Evolutionary conservation across 2,797 vertebrate genomes (phyloP).

Genomic region (Paramormyrops hopkinsi): DNA sequence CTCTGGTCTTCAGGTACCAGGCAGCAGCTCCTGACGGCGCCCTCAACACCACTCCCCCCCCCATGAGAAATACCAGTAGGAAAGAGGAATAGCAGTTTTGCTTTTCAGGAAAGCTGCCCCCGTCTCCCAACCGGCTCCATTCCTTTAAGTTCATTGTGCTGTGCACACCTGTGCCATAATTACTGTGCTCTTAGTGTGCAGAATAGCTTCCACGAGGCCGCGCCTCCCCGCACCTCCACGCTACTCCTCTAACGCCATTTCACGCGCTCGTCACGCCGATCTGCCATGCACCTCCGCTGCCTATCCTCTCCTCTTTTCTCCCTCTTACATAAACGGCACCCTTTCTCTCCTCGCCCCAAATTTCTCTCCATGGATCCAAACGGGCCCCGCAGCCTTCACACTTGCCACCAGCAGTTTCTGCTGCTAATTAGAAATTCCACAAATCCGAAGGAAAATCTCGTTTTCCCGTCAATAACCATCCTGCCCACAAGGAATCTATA

Average conservation of each 20-base stretch:
- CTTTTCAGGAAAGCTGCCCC: not conserved
- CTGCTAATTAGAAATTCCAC: slow-evolving; percentile 26
- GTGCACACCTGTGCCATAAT: not conserved
- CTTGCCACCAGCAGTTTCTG: slow-evolving; percentile 1
- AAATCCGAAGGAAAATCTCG: slow-evolving; percentile 30
- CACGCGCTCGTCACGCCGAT: no score
- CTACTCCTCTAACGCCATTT: not conserved
- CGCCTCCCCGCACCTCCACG: not conserved
- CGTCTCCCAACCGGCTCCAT: not conserved
- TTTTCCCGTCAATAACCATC: slow-evolving; percentile 31
- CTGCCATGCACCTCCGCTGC: not conserved
- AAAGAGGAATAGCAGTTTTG: not conserved
- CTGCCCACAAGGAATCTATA: slow-evolving; percentile 32
- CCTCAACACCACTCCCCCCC: not conserved
- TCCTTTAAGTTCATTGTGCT: not conserved
- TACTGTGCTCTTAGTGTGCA: not conserved
- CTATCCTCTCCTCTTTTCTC: not conserved
- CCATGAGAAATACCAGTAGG: not conserved
- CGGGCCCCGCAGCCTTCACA: not conserved
- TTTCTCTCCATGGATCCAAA: not conserved
- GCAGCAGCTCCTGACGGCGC: not conserved
- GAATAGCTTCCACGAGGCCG: not conserved
- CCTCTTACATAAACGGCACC: not conserved
- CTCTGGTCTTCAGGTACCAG: not conserved
- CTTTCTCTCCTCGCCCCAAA: not conserved